Evolutionary conservation across 1,140 invertebrate genomes (phyloP).

Genomic region (Vollenhovia emeryi): DNA sequence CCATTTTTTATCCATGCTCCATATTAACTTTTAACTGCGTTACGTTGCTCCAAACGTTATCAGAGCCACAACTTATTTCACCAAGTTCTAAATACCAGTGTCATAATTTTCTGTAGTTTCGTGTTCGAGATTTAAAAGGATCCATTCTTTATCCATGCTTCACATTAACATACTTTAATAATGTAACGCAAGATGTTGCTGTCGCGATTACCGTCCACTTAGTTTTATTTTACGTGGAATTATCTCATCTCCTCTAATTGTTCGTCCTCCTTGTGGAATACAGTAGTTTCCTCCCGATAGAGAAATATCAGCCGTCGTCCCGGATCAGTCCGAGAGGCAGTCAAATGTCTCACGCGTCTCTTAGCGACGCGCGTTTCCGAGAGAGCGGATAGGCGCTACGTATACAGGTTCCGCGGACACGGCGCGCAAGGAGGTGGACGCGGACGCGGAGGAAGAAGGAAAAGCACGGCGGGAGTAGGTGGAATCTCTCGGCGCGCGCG

Average conservation of each 20-base stretch:
- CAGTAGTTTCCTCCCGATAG: not conserved
- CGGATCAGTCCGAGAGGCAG: not conserved
- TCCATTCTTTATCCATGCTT: not conserved
- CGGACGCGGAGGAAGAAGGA: slow-evolving; percentile 52
- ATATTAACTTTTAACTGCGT: no score
- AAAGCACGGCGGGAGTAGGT: slow-evolving; percentile 61
- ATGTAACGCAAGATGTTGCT: no score
- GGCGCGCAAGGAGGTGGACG: slow-evolving; percentile 14
- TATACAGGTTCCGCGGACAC: slow-evolving; percentile 18
- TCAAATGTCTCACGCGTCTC: slow-evolving; percentile 21
- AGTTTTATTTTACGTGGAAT: not conserved
- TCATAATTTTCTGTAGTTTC: not conserved
- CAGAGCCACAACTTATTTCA: not conserved
- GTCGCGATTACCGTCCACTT: not conserved
- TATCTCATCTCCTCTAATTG: not conserved
- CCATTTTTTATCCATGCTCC: no score
- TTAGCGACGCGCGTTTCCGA: slow-evolving; percentile 1
- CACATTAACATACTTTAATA: not conserved
- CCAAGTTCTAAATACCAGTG: not conserved
- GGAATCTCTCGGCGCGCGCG: slow-evolving; percentile 74
- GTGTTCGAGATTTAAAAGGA: not conserved
- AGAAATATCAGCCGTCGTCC: not conserved
- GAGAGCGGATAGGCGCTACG: slow-evolving; percentile 29
- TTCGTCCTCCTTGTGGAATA: not conserved
- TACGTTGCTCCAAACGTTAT: not conserved